A percentile compares a stretch with the other conserved stretches of the same genome.
These are phyloP conservation scores for Itoplectis maculator DNA, from an alignment of 2,888 invertebrate species.

Conservation along the genomic window DNA sequence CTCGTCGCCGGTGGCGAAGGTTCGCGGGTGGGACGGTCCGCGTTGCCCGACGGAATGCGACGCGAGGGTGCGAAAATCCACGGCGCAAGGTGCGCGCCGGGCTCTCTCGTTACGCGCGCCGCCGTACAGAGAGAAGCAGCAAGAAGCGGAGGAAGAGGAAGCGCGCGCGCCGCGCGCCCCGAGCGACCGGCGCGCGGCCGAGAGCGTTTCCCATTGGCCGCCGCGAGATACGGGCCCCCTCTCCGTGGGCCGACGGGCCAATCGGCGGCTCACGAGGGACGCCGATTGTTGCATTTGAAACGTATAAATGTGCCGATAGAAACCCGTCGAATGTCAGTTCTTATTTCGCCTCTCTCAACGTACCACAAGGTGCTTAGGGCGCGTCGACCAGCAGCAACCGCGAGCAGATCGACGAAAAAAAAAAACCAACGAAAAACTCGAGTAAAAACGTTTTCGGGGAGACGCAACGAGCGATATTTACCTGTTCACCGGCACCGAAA, in stretches of 20 bases:
- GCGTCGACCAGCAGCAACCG: neutral
- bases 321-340: slow-evolving; percentile 76
- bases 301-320: slow-evolving; percentile 83
- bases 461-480: no score
- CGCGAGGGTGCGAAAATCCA: no score
- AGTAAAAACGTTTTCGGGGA: neutral
- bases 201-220: slow-evolving; percentile 65
- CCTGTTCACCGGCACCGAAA: no score
- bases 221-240: slow-evolving; percentile 56
- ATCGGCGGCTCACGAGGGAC: slow-evolving; percentile 80
- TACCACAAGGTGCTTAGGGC: slow-evolving; percentile 47
- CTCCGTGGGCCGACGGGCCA: slow-evolving; percentile 73
- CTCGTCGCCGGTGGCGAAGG: no score
- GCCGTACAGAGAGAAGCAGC: neutral
- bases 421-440: neutral
- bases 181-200: slow-evolving; percentile 47
- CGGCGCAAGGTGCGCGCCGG: no score
- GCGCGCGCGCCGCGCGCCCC: slow-evolving; percentile 46
- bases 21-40: no score
- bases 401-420: neutral
- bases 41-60: neutral
- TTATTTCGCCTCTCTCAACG: slow-evolving; percentile 69
- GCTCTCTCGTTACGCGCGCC: neutral
- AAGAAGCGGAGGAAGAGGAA: slow-evolving; percentile 8
- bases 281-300: slow-evolving; percentile 82